These are phyloP conservation scores for Phainopepla nitens DNA, from an alignment of 2,113 vertebrate species.

Conservation along the genomic window DNA sequence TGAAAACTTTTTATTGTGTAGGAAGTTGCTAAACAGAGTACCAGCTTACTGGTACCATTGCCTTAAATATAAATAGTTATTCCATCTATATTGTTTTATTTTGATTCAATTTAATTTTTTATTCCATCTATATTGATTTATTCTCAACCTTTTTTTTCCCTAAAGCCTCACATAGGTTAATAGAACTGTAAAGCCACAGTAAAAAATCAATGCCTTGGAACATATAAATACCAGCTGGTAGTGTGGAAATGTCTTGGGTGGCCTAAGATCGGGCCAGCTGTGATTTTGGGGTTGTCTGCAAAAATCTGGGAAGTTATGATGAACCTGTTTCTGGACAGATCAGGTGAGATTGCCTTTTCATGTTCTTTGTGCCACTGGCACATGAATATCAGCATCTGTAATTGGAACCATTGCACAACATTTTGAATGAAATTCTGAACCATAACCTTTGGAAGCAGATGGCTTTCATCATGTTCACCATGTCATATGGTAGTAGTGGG, in stretches of 20 bases:
- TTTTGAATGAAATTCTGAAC: conserved; percentile 13
- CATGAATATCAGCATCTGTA: conserved; percentile 15
- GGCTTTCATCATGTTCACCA: conserved; percentile 30
- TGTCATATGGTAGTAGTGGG: neutral
- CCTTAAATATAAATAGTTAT: neutral
- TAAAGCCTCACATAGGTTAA: neutral
- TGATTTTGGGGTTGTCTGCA: neutral
- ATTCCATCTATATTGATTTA: neutral
- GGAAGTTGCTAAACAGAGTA: neutral
- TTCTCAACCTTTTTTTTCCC: neutral
- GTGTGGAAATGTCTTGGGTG: conserved; percentile 15
- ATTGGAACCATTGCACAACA: conserved; percentile 28
- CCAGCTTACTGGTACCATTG: neutral
- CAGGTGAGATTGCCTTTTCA: neutral
- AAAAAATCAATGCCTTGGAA: neutral
- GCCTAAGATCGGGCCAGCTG: neutral
- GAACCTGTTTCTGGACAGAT: conserved; percentile 6
- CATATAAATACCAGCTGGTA: neutral
- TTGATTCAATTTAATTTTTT: too few relatives aligned
- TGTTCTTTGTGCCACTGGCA: neutral
- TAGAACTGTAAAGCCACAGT: neutral
- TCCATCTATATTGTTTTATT: neutral
- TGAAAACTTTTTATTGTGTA: neutral
- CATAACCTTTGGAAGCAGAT: conserved; percentile 25
- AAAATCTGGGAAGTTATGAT: neutral